Evolutionary conservation across 2,888 invertebrate species (phyloP), one percentile per base, ranked within the genome.

Genomic region (Callyntrura sp.): DNA sequence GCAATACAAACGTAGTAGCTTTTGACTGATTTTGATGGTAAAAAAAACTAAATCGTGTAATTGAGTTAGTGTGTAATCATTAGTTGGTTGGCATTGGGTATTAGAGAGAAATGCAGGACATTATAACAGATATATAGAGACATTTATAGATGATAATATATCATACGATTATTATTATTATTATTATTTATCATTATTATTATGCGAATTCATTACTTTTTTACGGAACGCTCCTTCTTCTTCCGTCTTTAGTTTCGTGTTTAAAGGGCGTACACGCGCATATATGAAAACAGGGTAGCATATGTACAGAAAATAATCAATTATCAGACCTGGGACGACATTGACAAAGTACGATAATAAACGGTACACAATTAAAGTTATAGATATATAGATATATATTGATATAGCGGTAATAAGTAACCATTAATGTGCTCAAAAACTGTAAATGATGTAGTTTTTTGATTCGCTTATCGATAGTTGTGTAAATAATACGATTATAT

Each of bases 161-260:
- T 55, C 55, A 20, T 20, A 43, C 11, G 14, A 68, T 28, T 23
- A 43, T 76, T 76, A 51, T 76, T 23, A 43, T 76, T 76, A 51
- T 76, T n/a, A 78, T 78, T 43, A 4, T 4, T 35, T 8, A 78
- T 78, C 17, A 48, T 73, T 51, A 73, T 43, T 70, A 45, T 23
- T 55, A 17, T 57, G 25, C 85, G 48, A 65, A 51, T 51, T 86
- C 68, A 81, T 88, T 88, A 88, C 88, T 70, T 88, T 88, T 82
- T 82, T 62, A 88, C 82, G 57, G 90, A 90, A 57, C 57, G 90
- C 76, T 90, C 90, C 90, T 90, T 90, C 81, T 90, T 90, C 90
- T 81, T 90, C 90, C 90, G 70, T 85, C 85, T 90, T 62, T 87
- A 70, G 48, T 62, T 48, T 60, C 23, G 55, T 28, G 85, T 76